Evolutionary conservation across 2,113 vertebrate genomes (phyloP).

Genomic region (Datnioides undecimradiatus): DNA sequence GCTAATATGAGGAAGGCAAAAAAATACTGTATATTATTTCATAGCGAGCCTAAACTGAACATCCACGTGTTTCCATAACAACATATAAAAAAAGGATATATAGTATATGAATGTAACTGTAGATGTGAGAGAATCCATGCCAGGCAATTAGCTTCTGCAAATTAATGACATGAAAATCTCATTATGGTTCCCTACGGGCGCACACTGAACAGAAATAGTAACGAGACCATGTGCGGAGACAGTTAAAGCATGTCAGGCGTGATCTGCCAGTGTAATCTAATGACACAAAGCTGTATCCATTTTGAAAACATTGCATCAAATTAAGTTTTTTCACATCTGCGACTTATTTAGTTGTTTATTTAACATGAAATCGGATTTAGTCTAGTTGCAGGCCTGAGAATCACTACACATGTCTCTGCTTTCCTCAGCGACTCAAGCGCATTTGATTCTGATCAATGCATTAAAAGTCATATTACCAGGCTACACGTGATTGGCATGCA

Average conservation of each 20-base stretch:
- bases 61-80: background rate
- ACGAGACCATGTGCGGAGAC: constrained; percentile 36
- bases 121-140: constrained; percentile 26
- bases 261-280: background rate
- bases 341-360: background rate
- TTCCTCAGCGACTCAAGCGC: background rate
- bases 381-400: background rate
- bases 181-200: constrained; percentile 45
- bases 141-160: constrained; percentile 63
- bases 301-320: no score
- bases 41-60: background rate
- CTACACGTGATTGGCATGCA: background rate
- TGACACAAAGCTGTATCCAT: background rate
- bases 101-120: background rate
- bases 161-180: constrained; percentile 62
- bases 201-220: constrained; percentile 64
- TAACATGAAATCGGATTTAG: background rate
- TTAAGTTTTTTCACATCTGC: background rate
- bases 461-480: background rate
- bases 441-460: background rate
- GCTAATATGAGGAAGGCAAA: constrained; percentile 35
- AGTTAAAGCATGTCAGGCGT: background rate
- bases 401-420: background rate
- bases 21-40: constrained; percentile 2
- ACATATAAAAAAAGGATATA: background rate